Evolutionary conservation across 1,140 invertebrate genomes (phyloP).

Genomic region (Lepidotrigona ventralis): DNA sequence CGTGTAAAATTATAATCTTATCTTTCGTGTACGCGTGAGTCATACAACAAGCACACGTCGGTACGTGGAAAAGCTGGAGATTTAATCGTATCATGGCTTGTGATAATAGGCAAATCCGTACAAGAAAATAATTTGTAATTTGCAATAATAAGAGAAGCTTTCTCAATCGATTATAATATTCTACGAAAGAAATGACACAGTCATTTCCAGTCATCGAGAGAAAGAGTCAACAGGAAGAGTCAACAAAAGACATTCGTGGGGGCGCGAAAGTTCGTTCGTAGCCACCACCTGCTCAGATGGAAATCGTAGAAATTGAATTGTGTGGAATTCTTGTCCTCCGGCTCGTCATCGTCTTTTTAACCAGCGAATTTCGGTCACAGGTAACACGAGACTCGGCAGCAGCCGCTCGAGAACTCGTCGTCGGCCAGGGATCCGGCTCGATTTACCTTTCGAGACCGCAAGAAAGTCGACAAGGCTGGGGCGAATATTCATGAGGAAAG

Average conservation of each 20-base stretch:
- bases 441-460: conserved; percentile 55
- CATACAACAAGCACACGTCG: conserved; percentile 49
- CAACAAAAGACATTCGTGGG: background rate
- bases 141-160: no score
- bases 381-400: conserved; percentile 41
- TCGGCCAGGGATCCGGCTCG: conserved; percentile 49
- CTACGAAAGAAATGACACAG: no score
- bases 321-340: conserved; percentile 8
- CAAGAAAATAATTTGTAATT: no score
- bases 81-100: conserved; percentile 34
- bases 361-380: conserved; percentile 49
- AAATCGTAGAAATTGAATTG: conserved; percentile 30
- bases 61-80: conserved; percentile 37
- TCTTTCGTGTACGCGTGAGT: conserved; percentile 48
- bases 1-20: conserved; percentile 59
- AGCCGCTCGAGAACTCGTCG: conserved; percentile 27
- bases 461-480: conserved; percentile 50
- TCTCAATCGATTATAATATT: no score
- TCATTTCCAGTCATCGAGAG: no score
- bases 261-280: background rate
- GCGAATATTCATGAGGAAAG: conserved; percentile 40
- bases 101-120: conserved; percentile 14
- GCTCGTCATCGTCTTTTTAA: background rate
- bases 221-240: background rate
- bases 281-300: background rate